Base-by-base conservation (phyloP, 2,797 vertebrate species). In the Molossus molossus region DNA sequence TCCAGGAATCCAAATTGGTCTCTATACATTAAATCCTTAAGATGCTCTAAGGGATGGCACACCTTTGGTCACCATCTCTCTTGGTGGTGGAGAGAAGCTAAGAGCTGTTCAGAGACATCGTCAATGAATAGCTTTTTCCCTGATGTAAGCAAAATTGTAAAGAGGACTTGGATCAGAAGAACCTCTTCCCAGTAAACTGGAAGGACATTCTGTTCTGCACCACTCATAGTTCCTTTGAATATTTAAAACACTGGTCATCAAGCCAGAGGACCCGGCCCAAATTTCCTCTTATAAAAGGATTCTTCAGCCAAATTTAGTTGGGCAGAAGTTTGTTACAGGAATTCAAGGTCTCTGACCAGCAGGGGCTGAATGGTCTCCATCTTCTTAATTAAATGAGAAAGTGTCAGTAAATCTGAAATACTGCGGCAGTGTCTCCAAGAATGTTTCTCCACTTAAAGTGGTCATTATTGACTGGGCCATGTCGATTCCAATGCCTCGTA, bases 321-420 rank as follows among this genome's bases (percentile, higher is more conserved):
- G 94, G 85, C 96, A 97, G 90, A 97, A 98, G 96, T 98, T 93
- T 97, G 94, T 98, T 97, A 98, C 98, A 97, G 98, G 98, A 98
- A 98, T 98, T 98, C 97, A 96, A 96, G 97, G 96, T 94, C 97
- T 97, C 93, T 96, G 95, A 98, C 96, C 97, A 98, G 98, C 98
- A 98, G 97, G 96, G 96, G 95, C 96, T 98, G 97, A 98, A 98
- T 97, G 97, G 96, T 96, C 97, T 98, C 98, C 98, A 98, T 98
- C 98, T 98, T 97, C 97, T 98, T 98, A 98, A 98, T 98, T 98
- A 98, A 97, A 98, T 98, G 98, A 97, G 97, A 98, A 98, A 98
- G 98, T 98, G 98, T 98, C 98, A 94, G 94, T 97, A 98, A 98
- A 98, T 97, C 98, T 97, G 97, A 98, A 98, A 97, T 94, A 77